These are phyloP conservation scores for Brachypalpus laphriformis DNA, from an alignment of 2,888 invertebrate genomes.

Conservation along the genomic window DNA sequence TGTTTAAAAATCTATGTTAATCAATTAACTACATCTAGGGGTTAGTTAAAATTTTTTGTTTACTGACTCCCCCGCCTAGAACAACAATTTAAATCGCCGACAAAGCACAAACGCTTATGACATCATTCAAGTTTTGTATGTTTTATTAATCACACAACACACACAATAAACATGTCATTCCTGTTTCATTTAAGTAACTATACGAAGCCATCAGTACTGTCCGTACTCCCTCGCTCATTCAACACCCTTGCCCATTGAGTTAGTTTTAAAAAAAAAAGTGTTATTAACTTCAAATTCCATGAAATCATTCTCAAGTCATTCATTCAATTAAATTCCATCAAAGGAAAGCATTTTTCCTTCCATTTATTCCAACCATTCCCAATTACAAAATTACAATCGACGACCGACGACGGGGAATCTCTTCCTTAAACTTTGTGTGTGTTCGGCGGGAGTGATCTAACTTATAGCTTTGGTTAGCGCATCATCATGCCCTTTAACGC, in stretches of 20 bases:
- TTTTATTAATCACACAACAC: constrained; percentile 43
- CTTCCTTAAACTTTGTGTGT: background rate
- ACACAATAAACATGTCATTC: constrained; percentile 16
- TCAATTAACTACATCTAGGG: constrained; percentile 28
- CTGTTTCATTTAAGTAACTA: background rate
- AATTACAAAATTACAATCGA: background rate
- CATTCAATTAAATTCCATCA: constrained; percentile 65
- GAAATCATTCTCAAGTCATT: constrained; percentile 58
- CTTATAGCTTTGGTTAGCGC: constrained; percentile 38
- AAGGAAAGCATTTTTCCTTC: constrained; percentile 11
- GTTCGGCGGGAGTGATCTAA: background rate
- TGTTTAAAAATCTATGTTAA: constrained; percentile 17
- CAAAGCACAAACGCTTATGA: constrained; percentile 10
- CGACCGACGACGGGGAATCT: background rate
- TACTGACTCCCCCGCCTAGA: constrained; percentile 8
- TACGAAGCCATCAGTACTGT: constrained; percentile 6
- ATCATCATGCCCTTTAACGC: constrained; percentile 50
- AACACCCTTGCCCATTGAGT: constrained; percentile 26
- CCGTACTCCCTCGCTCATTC: constrained; percentile 39
- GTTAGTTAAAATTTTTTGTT: constrained; percentile 25
- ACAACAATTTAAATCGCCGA: background rate
- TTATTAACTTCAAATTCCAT: constrained; percentile 67
- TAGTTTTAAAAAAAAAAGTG: constrained; percentile 37
- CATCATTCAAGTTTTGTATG: constrained; percentile 7
- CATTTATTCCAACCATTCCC: constrained; percentile 33